phyloP scores from a whole-genome alignment of 2,113 vertebrate genomes.

The Girardinichthys multiradiatus region DNA sequence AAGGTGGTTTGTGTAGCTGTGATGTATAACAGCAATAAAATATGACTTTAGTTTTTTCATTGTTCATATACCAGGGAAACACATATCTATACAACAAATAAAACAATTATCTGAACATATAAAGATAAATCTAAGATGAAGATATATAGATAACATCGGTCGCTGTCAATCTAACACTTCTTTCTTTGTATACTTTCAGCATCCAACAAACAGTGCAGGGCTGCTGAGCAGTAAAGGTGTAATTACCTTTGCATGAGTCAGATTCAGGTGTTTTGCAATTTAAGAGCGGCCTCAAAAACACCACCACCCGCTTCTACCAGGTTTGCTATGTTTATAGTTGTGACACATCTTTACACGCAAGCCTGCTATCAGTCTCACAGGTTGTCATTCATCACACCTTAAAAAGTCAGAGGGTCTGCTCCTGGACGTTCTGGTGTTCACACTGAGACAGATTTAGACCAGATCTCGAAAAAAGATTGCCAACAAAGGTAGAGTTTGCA shows the following conservation, averaged over 20 bases:
- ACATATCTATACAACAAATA: neutral
- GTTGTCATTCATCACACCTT: slow-evolving; percentile 44
- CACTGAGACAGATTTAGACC: slow-evolving; percentile 43
- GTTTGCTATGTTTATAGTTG: slow-evolving; percentile 64
- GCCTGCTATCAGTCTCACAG: slow-evolving; percentile 49
- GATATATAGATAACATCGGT: neutral
- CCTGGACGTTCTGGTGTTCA: slow-evolving; percentile 47
- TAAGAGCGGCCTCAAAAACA: slow-evolving; percentile 56
- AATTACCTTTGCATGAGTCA: slow-evolving; percentile 76
- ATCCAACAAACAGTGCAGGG: slow-evolving; percentile 21
- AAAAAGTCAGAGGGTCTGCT: slow-evolving; percentile 53
- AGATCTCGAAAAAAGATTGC: slow-evolving; percentile 4
- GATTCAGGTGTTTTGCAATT: slow-evolving; percentile 80
- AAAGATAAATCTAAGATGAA: neutral
- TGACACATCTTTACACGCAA: slow-evolving; percentile 79
- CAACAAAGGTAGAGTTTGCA: slow-evolving; percentile 30
- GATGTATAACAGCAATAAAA: neutral
- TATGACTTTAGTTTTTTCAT: neutral
- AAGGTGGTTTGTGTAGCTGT: neutral
- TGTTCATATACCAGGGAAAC: neutral
- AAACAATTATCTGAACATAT: neutral
- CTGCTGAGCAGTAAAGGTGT: slow-evolving; percentile 53
- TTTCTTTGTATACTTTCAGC: slow-evolving; percentile 21
- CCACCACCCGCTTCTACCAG: slow-evolving; percentile 55
- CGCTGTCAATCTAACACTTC: slow-evolving; percentile 6